phyloP scores from a whole-genome alignment of 2,113 vertebrate genomes.

The Pampusana beccarii region DNA sequence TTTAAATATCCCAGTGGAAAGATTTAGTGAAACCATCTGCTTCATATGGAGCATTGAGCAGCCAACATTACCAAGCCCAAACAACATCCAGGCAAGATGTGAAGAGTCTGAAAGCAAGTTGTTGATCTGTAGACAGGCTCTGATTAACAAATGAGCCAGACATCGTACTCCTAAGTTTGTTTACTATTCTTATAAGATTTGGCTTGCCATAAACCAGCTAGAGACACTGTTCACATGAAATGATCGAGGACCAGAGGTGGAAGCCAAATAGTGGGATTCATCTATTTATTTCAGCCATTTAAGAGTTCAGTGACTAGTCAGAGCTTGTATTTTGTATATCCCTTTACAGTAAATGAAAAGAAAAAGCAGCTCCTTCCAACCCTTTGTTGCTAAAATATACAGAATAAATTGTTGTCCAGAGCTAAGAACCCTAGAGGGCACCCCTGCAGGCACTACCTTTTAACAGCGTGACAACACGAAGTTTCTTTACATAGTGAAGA shows the following conservation, averaged over 20 bases:
- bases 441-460: neutral
- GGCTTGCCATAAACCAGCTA: neutral
- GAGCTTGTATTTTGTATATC: accelerated
- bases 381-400: neutral
- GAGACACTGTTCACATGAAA: neutral
- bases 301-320: neutral
- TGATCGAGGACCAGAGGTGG: neutral
- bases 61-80: neutral
- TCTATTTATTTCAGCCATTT: neutral
- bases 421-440: neutral
- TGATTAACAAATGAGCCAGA: neutral
- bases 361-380: neutral
- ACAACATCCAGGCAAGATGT: neutral
- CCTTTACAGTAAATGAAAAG: neutral
- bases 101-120: neutral
- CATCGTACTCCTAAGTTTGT: neutral
- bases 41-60: neutral
- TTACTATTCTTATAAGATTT: neutral
- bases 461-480: neutral
- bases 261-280: neutral
- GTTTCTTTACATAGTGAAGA: neutral
- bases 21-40: neutral
- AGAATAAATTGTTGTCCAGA: neutral
- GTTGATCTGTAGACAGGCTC: neutral
- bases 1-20: slow-evolving; percentile 23